Conservation (phyloP, 2,797 vertebrate genomes). For the Coregonus ussuriensis region DNA sequence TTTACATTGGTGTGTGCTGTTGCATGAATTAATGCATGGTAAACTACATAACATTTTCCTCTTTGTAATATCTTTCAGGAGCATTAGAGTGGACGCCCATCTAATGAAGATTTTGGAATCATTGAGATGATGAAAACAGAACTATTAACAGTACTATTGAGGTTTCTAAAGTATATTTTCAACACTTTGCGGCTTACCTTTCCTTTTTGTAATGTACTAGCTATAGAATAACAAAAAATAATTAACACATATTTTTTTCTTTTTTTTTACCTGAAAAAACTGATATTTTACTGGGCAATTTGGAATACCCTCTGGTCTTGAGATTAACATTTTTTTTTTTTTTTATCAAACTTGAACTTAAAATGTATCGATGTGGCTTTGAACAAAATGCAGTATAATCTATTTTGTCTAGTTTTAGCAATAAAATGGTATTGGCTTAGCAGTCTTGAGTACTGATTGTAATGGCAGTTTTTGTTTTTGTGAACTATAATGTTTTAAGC, state of each 20-base stretch:
- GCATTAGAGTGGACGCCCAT: constrained; percentile 61
- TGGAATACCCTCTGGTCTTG: constrained; percentile 66
- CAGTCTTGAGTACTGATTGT: constrained; percentile 86
- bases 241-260: too few relatives aligned
- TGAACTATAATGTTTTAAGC: constrained; percentile 67
- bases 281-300: constrained; percentile 75
- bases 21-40: too few relatives aligned
- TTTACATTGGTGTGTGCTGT: neutral
- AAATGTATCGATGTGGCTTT: constrained; percentile 81
- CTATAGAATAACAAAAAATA: constrained; percentile 78
- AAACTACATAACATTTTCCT: neutral
- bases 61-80: constrained; percentile 56
- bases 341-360: constrained; percentile 43
- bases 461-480: constrained; percentile 64
- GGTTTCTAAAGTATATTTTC: constrained; percentile 83
- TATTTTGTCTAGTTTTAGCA: constrained; percentile 82
- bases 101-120: constrained; percentile 67
- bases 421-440: constrained; percentile 83
- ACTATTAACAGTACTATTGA: constrained; percentile 74
- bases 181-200: constrained; percentile 86
- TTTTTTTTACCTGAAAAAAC: constrained; percentile 76
- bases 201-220: constrained; percentile 86
- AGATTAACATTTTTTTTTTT: constrained; percentile 62
- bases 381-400: constrained; percentile 78
- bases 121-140: constrained; percentile 67